Evolutionary conservation across 2,113 vertebrate species (phyloP).

Genomic region (Anser cygnoides): DNA sequence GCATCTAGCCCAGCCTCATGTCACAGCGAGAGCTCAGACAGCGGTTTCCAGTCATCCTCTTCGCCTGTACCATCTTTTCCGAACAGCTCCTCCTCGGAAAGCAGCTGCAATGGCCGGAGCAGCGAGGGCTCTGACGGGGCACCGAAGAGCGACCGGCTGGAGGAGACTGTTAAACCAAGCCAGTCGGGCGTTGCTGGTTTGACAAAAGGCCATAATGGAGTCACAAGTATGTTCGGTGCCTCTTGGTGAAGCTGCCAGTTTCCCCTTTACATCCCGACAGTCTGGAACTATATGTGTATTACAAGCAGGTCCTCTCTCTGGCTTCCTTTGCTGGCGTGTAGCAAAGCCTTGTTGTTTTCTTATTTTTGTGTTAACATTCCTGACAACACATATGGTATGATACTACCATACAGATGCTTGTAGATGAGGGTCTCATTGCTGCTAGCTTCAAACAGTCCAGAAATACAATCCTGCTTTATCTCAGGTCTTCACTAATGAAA

Average conservation of each 20-base stretch:
- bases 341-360: neutral
- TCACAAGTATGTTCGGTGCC: conserved; percentile 85
- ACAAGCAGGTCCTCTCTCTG: neutral
- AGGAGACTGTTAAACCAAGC: conserved; percentile 79
- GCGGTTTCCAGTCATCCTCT: conserved; percentile 84
- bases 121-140: conserved; percentile 66
- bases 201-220: conserved; percentile 84
- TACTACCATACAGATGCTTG: neutral
- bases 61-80: conserved; percentile 86
- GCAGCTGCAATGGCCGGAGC: conserved; percentile 64
- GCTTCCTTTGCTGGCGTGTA: neutral
- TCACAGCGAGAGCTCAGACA: conserved; percentile 89
- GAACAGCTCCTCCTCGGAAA: conserved; percentile 78
- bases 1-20: conserved; percentile 90
- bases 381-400: rapidly evolving
- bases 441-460: neutral
- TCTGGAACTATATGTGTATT: neutral
- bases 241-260: neutral
- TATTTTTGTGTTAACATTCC: neutral
- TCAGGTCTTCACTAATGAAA: neutral
- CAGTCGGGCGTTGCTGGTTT: conserved; percentile 74
- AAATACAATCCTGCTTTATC: neutral
- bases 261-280: neutral
- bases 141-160: conserved; percentile 73
- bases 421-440: neutral